Conservation (phyloP, 2,888 invertebrate species). For the Acanthococcus lagerstroemiae region DNA sequence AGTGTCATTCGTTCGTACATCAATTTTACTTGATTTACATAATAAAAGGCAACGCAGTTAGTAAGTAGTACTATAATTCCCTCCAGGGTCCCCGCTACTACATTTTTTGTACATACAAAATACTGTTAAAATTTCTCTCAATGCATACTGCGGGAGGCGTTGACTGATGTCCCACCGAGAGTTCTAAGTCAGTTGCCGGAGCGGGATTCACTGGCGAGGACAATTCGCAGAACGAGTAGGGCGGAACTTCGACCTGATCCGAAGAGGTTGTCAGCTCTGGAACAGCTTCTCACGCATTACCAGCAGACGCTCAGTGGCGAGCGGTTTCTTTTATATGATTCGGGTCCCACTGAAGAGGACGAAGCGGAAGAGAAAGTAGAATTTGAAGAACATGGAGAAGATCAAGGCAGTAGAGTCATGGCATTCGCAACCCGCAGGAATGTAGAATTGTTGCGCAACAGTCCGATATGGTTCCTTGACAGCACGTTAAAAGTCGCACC, state of each 20-base stretch:
- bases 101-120: too few species aligned
- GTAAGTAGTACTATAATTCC: too few species aligned
- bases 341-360: too few species aligned
- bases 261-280: neutral
- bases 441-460: too few species aligned
- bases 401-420: neutral
- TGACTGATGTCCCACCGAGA: neutral
- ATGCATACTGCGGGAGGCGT: too few species aligned
- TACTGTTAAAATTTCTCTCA: too few species aligned
- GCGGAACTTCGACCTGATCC: neutral
- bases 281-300: neutral
- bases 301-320: neutral
- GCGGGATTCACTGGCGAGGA: neutral
- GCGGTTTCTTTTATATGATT: neutral
- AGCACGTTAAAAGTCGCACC: neutral
- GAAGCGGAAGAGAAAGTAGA: neutral
- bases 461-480: neutral
- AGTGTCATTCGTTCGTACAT: too few species aligned
- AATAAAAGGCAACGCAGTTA: too few species aligned
- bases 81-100: too few species aligned
- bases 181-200: neutral
- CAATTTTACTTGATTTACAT: too few species aligned
- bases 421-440: neutral
- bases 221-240: neutral
- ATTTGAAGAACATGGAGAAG: neutral